A percentile compares a stretch with the other conserved stretches of the same genome.
Evolutionary conservation across 1,140 invertebrate species (phyloP).

Genomic region (Apocrypta bakeri): DNA sequence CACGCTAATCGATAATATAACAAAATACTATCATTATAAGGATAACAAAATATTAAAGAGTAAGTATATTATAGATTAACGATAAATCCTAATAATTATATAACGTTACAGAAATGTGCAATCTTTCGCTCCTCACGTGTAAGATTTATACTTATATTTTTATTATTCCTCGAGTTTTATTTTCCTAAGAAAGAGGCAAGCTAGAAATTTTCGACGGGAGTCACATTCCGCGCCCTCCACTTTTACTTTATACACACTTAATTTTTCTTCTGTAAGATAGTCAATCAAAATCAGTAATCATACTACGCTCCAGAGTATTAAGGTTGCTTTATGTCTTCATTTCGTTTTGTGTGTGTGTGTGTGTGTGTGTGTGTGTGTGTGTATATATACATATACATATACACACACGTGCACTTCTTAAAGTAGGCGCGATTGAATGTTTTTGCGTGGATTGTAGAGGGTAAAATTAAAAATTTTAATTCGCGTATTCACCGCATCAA

Average conservation of each 20-base stretch:
- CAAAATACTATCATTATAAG: conserved; percentile 4
- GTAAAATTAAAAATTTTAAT: conserved; percentile 32
- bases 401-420: background rate
- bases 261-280: conserved; percentile 46
- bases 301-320: conserved; percentile 44
- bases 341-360: conserved; percentile 18
- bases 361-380: conserved; percentile 10
- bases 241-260: conserved; percentile 19
- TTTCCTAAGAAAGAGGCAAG: conserved; percentile 39
- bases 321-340: conserved; percentile 23
- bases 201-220: conserved; percentile 50
- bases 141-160: conserved; percentile 47
- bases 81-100: conserved; percentile 35
- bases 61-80: conserved; percentile 23
- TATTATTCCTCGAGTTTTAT: conserved; percentile 41
- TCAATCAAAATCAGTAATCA: conserved; percentile 43
- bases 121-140: conserved; percentile 38
- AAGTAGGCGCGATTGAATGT: conserved; percentile 17
- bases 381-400: conserved; percentile 15
- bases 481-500: conserved; percentile 41
- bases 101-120: conserved; percentile 49
- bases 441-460: conserved; percentile 25
- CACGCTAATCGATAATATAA: background rate
- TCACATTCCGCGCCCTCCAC: conserved; percentile 45
- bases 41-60: conserved; percentile 9